Conservation (phyloP, 2,797 vertebrate species). For the Parauchenoglanis punctatus region DNA sequence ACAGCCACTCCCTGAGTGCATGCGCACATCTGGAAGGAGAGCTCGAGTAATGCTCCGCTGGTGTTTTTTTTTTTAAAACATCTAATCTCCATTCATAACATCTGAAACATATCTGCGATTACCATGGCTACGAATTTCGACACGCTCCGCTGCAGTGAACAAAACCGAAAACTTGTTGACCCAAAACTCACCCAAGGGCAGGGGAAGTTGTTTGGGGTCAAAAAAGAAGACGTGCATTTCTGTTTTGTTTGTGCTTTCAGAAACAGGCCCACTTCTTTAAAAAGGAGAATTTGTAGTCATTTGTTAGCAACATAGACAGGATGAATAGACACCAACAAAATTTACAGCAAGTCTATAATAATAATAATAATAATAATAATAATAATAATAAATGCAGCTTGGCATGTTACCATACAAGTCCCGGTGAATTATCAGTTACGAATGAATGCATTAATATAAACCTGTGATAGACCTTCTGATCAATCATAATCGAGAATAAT, state of each 20-base stretch:
- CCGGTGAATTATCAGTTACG: neutral
- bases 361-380: neutral
- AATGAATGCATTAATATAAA: neutral
- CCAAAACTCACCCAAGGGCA: neutral
- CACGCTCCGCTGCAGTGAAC: neutral
- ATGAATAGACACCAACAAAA: neutral
- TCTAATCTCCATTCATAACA: neutral
- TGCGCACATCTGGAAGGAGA: constrained; percentile 7
- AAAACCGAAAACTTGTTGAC: neutral
- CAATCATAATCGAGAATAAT: neutral
- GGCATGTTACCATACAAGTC: neutral
- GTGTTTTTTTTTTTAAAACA: neutral
- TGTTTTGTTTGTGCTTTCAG: neutral
- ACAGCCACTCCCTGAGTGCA: constrained; percentile 1
- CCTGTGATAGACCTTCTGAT: neutral
- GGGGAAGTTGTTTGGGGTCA: neutral
- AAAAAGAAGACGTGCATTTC: neutral
- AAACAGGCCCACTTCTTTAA: neutral
- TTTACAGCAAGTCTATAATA: neutral
- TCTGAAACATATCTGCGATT: constrained; percentile 9
- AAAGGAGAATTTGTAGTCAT: neutral
- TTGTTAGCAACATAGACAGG: neutral
- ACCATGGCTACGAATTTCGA: neutral
- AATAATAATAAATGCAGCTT: neutral
- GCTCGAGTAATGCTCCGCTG: neutral